phyloP scores from a whole-genome alignment of 2,888 invertebrate species.

The Amphipoea lucens region DNA sequence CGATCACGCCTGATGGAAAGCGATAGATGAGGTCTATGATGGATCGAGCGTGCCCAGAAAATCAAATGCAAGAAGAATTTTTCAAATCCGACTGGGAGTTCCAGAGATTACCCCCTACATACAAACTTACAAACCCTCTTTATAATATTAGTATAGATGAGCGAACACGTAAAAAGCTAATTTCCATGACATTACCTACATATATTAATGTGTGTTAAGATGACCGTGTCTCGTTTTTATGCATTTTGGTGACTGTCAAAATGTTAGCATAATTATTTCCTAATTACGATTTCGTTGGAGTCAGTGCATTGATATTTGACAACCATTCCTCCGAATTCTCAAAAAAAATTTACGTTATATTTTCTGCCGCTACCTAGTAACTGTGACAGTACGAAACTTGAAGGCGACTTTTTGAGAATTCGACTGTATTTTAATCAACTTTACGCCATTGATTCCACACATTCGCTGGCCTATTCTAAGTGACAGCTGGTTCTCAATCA shows the following conservation, averaged over 20 bases:
- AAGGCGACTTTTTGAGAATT: constrained; percentile 2
- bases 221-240: neutral
- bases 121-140: too few relatives aligned
- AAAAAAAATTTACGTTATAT: neutral
- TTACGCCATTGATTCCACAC: too few relatives aligned
- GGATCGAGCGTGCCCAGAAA: too few relatives aligned
- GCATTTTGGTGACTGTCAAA: neutral
- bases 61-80: too few relatives aligned
- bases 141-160: too few relatives aligned
- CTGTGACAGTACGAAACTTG: neutral
- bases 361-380: too few relatives aligned
- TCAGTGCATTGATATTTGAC: too few relatives aligned
- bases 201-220: too few relatives aligned
- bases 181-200: neutral
- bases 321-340: neutral
- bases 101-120: too few relatives aligned
- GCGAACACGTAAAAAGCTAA: neutral
- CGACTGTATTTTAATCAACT: neutral
- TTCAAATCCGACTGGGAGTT: too few relatives aligned
- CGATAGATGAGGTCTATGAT: too few relatives aligned
- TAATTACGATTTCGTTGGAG: neutral
- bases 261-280: neutral
- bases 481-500: neutral
- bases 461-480: neutral
- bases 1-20: too few relatives aligned